Base-by-base conservation (phyloP, 2,888 invertebrate genomes). In the Lycia hirtaria region DNA sequence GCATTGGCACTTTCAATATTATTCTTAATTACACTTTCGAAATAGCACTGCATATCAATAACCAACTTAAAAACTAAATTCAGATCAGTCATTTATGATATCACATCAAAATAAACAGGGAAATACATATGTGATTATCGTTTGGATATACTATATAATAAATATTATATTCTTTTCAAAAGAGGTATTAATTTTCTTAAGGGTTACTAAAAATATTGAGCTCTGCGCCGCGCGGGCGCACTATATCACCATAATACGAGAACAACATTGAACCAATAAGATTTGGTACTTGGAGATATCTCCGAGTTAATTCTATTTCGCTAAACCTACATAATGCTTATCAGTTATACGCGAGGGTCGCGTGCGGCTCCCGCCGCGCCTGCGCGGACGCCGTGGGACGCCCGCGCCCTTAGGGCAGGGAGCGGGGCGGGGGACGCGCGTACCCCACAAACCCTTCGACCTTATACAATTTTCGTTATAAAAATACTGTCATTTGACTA, bases 21-120 rank as follows among this genome's bases (percentile, higher is more conserved):
- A 88, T 86, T 85, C 88, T 92, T 90, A 92, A 89, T 87, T 90
- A 92, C 87, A 89, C 85, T 84, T 85, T 88, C 85, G 87, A 90
- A 90, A 88, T 91, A 92, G 92, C 92, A 92, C 92, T 92, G 92
- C 89, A 85, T 87, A 91, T 89, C 81, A 87, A 90, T 89, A 92
- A 92, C 85, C 92, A 92, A 92, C 92, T 92, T 93, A 92, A 90
- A 92, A 92, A 92, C 92, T 92, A 92, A 93, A 91, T 92, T 92
- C 92, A 93, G 92, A 93, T 93, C 92, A 93, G 93, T 93, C 93
- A 90, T 93, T 92, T 92, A 92, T 92, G 92, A 92, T 93, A 93
- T 93, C 93, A 93, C 93, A 93, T 93, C 92, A 92, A 93, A 93
- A 92, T 91, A 93, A 92, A 91, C 87, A 88, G 92, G 91, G 87